Evolutionary conservation across 1,140 invertebrate species (phyloP), one percentile per base, ranked within the genome.

Genomic region (Thaumatotibia leucotreta): DNA sequence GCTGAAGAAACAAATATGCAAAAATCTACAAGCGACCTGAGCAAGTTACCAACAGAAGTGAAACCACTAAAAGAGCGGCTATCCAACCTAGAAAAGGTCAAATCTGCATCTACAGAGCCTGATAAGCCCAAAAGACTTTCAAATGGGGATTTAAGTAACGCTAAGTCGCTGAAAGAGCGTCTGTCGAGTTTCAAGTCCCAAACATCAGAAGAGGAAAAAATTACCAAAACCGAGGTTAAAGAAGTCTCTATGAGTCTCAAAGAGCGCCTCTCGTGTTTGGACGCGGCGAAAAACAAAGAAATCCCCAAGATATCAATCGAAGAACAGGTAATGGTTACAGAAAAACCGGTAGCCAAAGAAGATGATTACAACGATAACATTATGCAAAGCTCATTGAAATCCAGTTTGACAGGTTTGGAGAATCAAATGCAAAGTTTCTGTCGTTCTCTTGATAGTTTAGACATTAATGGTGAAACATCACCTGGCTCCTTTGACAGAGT

Each of bases 381-480:
- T 31, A 78, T 64, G n/a, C 85, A 92, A 4, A 88, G 76, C 69
- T 89, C 85, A 66, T 71, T 91, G 32, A 91, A 89, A 73, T 69
- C 80, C 1, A 88, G 77, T 67, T 67, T 88, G 39, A 80, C 83
- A 20, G 88, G 81, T n/a, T 85, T 91, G 20, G 86, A 89, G 69
- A 85, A 75, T 65, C 88, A 91, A 81, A 90, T 88, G 86, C 89
- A 92, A 24, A 91, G 90, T 33, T 94, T 94, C 70, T 94, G 94
- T 70, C 91, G 93, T 5, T 95, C 94, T 61, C 82, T 95, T 23
- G 94, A 95, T 67, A 95, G 94, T 27, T 83, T 95, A 67, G 94
- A 95, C 72, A 91, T 88, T 32, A 91, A 91, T 69, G 89, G 88
- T 45, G 90, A 89, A 74, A 82, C 82, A 68, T 92, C 85, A 65